Percentiles rank a stretch among this genome's conserved stretches.
phyloP scores from a whole-genome alignment of 1,140 invertebrate genomes.

The Drosophila kurseongensis region DNA sequence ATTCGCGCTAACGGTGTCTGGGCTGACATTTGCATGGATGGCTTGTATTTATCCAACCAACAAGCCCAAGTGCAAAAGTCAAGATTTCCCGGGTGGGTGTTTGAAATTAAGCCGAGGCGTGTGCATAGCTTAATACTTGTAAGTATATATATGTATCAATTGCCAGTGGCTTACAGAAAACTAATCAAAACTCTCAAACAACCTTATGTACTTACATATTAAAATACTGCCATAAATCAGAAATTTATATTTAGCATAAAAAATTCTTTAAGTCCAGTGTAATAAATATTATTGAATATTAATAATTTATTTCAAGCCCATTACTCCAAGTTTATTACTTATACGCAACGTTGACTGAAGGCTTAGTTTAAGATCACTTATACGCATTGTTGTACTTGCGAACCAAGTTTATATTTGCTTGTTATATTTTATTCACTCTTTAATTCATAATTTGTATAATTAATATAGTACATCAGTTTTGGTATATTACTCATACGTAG shows the following conservation, averaged over 20 bases:
- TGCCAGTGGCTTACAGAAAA: background rate
- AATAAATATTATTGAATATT: background rate
- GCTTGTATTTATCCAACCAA: conserved; percentile 9
- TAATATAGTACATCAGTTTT: too few relatives aligned
- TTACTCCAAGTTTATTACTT: background rate
- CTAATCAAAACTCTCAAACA: conserved; percentile 15
- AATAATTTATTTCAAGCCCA: background rate
- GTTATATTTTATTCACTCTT: too few relatives aligned
- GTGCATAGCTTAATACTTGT: conserved; percentile 20
- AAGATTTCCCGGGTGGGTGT: conserved; percentile 36
- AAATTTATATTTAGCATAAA: background rate
- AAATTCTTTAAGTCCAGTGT: background rate
- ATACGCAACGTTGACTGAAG: background rate
- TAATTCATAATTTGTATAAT: background rate
- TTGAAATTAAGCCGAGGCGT: conserved; percentile 14
- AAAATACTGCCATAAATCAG: conserved; percentile 18
- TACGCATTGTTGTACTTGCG: background rate
- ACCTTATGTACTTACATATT: background rate
- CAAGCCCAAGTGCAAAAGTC: conserved; percentile 46
- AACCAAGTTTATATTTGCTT: too few relatives aligned
- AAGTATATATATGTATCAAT: conserved; percentile 18
- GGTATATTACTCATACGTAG: background rate
- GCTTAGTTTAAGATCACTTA: conserved; percentile 3
- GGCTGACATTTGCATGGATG: conserved; percentile 69
- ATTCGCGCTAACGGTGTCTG: conserved; percentile 61